phyloP scores from a whole-genome alignment of 2,113 vertebrate genomes.

The Macquaria australasica region DNA sequence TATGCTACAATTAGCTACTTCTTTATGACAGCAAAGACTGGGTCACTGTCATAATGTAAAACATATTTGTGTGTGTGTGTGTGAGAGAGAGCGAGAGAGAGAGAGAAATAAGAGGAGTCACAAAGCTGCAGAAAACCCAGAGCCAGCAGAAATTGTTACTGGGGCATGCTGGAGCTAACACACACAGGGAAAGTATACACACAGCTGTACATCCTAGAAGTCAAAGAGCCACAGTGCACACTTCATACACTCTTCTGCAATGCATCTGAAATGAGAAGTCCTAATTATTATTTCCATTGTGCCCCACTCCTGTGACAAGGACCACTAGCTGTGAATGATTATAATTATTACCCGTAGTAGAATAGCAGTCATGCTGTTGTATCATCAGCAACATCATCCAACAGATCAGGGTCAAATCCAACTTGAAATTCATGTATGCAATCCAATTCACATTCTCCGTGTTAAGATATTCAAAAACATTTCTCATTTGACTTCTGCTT shows the following conservation, averaged over 20 bases:
- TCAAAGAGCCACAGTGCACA: constrained; percentile 60
- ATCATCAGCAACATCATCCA: constrained; percentile 78
- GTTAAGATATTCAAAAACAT: constrained; percentile 69
- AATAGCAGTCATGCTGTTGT: constrained; percentile 80
- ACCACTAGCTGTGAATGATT: constrained; percentile 82
- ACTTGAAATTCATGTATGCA: constrained; percentile 78
- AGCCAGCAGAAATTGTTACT: constrained; percentile 42
- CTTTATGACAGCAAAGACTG: constrained; percentile 62
- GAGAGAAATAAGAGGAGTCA: constrained; percentile 34
- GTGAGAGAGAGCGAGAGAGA: constrained; percentile 11
- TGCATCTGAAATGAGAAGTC: constrained; percentile 79
- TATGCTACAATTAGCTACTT: constrained; percentile 67
- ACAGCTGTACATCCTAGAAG: constrained; percentile 77
- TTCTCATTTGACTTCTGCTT: constrained; percentile 73
- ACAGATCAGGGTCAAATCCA: constrained; percentile 79
- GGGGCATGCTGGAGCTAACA: constrained; percentile 13
- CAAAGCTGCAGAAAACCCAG: constrained; percentile 38
- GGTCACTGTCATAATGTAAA: constrained; percentile 62
- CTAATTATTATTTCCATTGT: constrained; percentile 85
- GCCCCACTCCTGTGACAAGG: constrained; percentile 79
- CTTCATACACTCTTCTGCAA: constrained; percentile 65
- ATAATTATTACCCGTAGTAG: constrained; percentile 81
- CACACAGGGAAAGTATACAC: constrained; percentile 52
- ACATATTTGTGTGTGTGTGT: constrained; percentile 30
- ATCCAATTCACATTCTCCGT: constrained; percentile 56